These are phyloP conservation scores for Zophobas morio DNA, from an alignment of 1,140 invertebrate genomes.

Conservation along the genomic window DNA sequence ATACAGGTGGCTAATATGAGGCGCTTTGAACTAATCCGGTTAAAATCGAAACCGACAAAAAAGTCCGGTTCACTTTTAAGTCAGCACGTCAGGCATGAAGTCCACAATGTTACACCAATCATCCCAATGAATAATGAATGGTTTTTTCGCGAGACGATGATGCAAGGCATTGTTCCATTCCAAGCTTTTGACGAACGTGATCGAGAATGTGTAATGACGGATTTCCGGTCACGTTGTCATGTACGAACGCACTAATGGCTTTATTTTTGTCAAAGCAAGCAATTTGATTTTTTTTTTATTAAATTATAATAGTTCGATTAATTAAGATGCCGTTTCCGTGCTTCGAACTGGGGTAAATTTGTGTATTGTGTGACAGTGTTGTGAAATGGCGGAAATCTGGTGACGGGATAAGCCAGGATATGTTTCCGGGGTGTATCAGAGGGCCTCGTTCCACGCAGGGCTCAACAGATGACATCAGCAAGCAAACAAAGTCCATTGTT, in stretches of 20 bases:
- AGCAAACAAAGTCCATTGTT: conserved; percentile 73
- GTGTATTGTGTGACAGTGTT: background rate
- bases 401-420: conserved; percentile 55
- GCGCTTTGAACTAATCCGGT: background rate
- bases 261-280: conserved; percentile 12
- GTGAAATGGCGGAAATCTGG: conserved; percentile 12
- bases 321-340: conserved; percentile 27
- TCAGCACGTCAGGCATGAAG: background rate
- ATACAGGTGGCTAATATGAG: conserved; percentile 24
- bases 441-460: conserved; percentile 71
- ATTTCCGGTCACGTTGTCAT: conserved; percentile 35
- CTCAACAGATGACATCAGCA: conserved; percentile 73
- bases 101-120: background rate
- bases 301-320: background rate
- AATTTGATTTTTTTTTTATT: background rate
- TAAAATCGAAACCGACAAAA: background rate
- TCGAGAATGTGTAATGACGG: conserved; percentile 25
- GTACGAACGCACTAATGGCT: background rate
- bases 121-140: conserved; percentile 21
- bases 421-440: conserved; percentile 74
- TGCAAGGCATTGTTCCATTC: conserved; percentile 34
- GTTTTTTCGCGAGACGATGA: conserved; percentile 23
- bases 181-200: conserved; percentile 35
- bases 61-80: background rate
- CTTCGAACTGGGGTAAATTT: conserved; percentile 47